A percentile compares a stretch with the other conserved stretches of the same genome.
phyloP scores from a whole-genome alignment of 2,797 vertebrate species.

The Megaceryle alcyon region DNA sequence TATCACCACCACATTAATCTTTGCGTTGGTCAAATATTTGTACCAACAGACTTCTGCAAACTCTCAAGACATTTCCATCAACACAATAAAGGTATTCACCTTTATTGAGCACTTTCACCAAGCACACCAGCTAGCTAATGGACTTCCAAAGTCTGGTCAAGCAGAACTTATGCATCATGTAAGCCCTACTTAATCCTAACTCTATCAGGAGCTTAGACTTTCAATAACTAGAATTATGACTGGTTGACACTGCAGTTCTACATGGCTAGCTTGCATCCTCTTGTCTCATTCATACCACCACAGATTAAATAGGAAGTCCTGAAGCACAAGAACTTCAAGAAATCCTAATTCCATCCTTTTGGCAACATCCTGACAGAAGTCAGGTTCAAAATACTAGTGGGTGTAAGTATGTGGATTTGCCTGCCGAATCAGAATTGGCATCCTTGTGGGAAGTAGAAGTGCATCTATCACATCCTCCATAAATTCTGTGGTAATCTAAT shows the following conservation, averaged over 20 bases:
- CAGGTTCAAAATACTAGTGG: not conserved
- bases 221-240: not conserved
- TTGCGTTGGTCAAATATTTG: not conserved
- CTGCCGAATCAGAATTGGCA: not conserved
- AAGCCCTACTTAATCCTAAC: not conserved
- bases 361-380: not conserved
- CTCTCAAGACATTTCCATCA: not conserved
- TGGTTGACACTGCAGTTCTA: not conserved
- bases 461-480: not conserved
- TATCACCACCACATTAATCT: not conserved
- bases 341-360: not conserved
- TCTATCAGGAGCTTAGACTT: not conserved
- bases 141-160: not conserved
- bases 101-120: not conserved
- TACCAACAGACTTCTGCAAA: not conserved
- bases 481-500: not conserved
- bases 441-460: not conserved
- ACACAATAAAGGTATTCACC: not conserved
- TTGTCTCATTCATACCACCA: not conserved
- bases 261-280: not conserved
- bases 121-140: not conserved
- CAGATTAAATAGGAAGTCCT: not conserved
- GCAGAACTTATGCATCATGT: not conserved
- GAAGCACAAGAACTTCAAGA: fast-evolving
- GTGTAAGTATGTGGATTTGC: not conserved